phyloP scores from a whole-genome alignment of 2,797 vertebrate genomes.

The Gorsachius magnificus region DNA sequence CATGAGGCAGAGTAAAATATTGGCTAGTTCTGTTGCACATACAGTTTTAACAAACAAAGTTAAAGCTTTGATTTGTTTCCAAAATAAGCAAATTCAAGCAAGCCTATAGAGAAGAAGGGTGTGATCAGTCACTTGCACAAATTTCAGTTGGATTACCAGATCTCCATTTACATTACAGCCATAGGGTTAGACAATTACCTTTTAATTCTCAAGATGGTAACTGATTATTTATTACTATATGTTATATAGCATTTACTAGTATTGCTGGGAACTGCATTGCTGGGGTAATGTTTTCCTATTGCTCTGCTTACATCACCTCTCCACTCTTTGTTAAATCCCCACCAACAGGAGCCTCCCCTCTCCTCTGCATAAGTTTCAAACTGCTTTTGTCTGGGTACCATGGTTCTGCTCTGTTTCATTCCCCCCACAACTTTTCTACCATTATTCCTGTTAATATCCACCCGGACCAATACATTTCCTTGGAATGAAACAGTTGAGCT shows the following conservation, averaged over 20 bases:
- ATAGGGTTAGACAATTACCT: background rate
- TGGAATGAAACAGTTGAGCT: background rate
- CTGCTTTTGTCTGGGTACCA: background rate
- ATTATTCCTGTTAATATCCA: background rate
- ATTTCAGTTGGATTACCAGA: background rate
- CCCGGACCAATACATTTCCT: background rate
- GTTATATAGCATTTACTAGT: background rate
- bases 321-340: background rate
- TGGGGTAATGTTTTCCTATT: background rate
- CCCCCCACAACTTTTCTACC: background rate
- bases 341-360: background rate
- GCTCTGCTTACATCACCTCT: background rate
- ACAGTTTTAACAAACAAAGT: constrained; percentile 26
- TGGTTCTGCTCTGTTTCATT: background rate
- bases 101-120: background rate
- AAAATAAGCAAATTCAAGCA: constrained; percentile 41
- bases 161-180: background rate
- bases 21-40: constrained; percentile 7
- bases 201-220: background rate
- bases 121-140: background rate
- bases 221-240: background rate
- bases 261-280: background rate
- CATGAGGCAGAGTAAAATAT: constrained; percentile 5
- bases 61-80: constrained; percentile 50
- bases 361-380: background rate